Evolutionary conservation across 1,140 invertebrate species (phyloP).

Genomic region (Drosophila dunni): DNA sequence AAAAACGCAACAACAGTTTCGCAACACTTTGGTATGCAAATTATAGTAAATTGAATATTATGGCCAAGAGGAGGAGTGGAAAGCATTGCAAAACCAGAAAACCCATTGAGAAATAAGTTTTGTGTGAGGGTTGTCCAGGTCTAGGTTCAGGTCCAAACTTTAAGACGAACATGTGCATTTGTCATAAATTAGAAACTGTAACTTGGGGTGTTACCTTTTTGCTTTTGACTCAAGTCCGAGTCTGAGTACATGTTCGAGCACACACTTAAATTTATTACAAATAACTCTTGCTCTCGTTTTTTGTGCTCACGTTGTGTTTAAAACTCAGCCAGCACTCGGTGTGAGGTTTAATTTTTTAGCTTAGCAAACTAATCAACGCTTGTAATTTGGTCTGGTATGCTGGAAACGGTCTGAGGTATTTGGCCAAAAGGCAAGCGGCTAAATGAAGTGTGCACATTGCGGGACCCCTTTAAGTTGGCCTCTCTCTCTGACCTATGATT

Average conservation of each 20-base stretch:
- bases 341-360: conserved; percentile 60
- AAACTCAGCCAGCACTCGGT: conserved; percentile 32
- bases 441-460: conserved; percentile 76
- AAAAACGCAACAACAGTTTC: conserved; percentile 46
- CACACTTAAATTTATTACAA: conserved; percentile 80
- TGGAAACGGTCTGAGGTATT: conserved; percentile 33
- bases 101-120: conserved; percentile 72
- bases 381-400: conserved; percentile 45
- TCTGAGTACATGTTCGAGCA: conserved; percentile 42
- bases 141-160: conserved; percentile 62
- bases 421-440: conserved; percentile 52
- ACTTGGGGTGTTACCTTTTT: conserved; percentile 59
- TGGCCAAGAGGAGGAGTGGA: conserved; percentile 34
- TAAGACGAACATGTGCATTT: conserved; percentile 78
- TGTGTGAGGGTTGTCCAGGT: conserved; percentile 36
- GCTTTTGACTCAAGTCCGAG: conserved; percentile 28
- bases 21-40: conserved; percentile 69
- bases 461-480: conserved; percentile 31
- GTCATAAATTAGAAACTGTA: conserved; percentile 83
- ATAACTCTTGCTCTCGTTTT: conserved; percentile 68
- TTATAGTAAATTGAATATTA: conserved; percentile 80
- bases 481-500: not conserved
- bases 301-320: conserved; percentile 35
- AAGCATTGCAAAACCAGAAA: conserved; percentile 62
- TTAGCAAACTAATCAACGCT: conserved; percentile 78